Conservation (phyloP, 2,113 vertebrate species). For the Sebastes fasciatus region DNA sequence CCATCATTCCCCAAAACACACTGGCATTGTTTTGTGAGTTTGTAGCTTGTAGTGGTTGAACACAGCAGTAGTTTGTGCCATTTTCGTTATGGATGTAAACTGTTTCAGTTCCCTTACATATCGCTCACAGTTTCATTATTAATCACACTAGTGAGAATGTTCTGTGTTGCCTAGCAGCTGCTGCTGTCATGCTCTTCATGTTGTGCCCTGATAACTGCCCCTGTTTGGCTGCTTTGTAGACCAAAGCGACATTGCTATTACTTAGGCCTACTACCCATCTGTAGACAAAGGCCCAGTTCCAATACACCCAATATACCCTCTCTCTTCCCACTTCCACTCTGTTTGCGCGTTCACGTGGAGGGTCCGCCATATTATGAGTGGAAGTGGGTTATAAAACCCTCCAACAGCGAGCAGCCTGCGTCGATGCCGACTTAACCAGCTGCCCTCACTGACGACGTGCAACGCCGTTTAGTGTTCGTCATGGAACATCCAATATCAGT, state of each 20-base stretch:
- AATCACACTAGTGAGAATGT: neutral
- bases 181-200: neutral
- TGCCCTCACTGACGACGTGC: too few relatives aligned
- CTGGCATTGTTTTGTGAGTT: neutral
- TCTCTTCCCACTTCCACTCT: too few relatives aligned
- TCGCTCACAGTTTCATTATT: neutral
- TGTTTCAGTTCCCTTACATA: constrained; percentile 19
- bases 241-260: neutral
- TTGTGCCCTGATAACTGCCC: neutral
- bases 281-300: neutral
- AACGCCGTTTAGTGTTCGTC: too few relatives aligned
- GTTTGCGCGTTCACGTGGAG: too few relatives aligned
- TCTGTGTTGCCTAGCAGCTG: neutral
- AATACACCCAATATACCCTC: too few relatives aligned
- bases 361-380: too few relatives aligned
- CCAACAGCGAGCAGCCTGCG: too few relatives aligned
- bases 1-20: neutral
- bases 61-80: neutral
- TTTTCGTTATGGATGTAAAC: neutral
- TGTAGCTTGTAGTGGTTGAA: neutral
- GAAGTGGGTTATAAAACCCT: too few relatives aligned
- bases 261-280: neutral
- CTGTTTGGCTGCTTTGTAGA: neutral
- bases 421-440: too few relatives aligned
- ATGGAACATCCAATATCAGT: too few relatives aligned